Evolutionary conservation across 2,888 invertebrate species (phyloP), one percentile per base, ranked within the genome.

Genomic region (Euphydryas editha): DNA sequence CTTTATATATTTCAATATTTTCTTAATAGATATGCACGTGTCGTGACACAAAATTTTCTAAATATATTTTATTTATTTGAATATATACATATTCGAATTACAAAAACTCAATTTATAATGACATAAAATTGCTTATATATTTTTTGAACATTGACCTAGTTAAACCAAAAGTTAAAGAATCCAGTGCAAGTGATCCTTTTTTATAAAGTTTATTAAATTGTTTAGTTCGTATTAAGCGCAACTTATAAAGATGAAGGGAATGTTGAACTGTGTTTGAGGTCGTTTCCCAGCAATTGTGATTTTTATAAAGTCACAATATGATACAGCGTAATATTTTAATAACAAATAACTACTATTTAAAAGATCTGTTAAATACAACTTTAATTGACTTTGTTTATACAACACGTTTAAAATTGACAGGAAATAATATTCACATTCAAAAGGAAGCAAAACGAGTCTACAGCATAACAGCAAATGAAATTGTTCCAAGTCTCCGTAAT

Each of bases 401-500:
- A 10, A 21, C 17, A 21, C n/a, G 20, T 49, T 8, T 51, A 42
- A 63, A 63, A 49, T n/a, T 58, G 37, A 56, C 51, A 63, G 49
- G 20, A 37, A 59, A 59, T 18, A 46, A 11, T 20, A 59, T 58
- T 44, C 13, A 20, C 21, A 2, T 15, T 37, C 18, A 13, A n/a
- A 44, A 44, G 59, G 82, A 87, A 86, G 83, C 81, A 81, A 82
- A 80, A 81, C 83, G 84, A 85, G 86, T 86, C 83, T 85, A 86
- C 87, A 86, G 87, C 86, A 84, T 84, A 83, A 81, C 78, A 78
- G 79, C 83, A 85, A 86, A 86, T 84, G 88, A 84, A 87, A 87
- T 83, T 81, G 81, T 77, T 81, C 76, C 76, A 85, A 84, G 81
- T 81, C 86, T 86, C 87, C 83, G 86, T 87, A 88, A 88, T 88